phyloP scores from a whole-genome alignment of 2,113 vertebrate species.

The Anhinga rufa region DNA sequence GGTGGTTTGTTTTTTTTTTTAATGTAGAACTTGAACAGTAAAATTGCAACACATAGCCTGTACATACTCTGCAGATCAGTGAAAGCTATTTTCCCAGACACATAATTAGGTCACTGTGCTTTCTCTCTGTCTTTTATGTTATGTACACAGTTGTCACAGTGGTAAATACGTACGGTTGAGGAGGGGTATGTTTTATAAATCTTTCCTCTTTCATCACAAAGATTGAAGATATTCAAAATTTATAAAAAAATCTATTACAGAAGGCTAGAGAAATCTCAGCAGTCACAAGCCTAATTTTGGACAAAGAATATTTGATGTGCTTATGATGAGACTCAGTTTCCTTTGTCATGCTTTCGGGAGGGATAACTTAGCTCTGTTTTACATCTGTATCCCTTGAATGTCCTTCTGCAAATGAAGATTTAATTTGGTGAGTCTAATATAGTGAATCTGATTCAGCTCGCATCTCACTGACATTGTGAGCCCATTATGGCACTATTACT shows the following conservation, averaged over 20 bases:
- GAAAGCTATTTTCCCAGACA: neutral
- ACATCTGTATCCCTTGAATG: neutral
- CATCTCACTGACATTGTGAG: neutral
- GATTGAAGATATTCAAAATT: neutral
- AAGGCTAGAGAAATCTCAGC: neutral
- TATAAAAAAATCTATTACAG: neutral
- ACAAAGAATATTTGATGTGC: neutral
- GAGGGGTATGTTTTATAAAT: neutral
- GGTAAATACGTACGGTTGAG: neutral
- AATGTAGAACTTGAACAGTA: neutral
- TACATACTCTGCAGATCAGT: neutral
- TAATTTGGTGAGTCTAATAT: slow-evolving; percentile 7
- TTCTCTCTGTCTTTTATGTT: neutral
- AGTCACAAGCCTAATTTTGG: neutral
- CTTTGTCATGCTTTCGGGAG: neutral
- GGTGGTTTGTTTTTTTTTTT: too few species aligned
- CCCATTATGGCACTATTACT: neutral
- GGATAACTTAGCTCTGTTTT: neutral
- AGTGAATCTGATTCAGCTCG: neutral
- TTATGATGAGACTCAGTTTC: neutral
- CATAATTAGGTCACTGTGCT: neutral
- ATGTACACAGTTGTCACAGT: neutral
- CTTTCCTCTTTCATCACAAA: neutral
- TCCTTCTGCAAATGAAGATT: slow-evolving; percentile 8
- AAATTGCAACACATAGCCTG: neutral